Conservation (phyloP, 2,888 invertebrate genomes). For the Euplagia quadripunctaria region DNA sequence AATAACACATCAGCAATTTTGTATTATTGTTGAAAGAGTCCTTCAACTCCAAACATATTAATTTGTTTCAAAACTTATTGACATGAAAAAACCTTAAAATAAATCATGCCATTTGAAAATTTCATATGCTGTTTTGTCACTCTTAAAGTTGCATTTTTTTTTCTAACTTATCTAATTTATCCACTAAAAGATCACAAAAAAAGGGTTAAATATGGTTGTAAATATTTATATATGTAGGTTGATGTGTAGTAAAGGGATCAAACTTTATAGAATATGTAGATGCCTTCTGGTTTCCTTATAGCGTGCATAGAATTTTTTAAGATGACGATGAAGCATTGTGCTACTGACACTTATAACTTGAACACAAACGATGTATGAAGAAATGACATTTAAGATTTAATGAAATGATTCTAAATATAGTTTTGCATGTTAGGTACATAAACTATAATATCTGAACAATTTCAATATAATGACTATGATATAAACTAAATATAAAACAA, state of each 20-base stretch:
- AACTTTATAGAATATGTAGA: slow-evolving; percentile 12
- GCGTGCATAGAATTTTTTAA: slow-evolving; percentile 30
- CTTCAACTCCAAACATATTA: background rate
- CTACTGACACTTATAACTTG: slow-evolving; percentile 16
- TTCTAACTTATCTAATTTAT: background rate
- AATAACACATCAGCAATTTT: background rate
- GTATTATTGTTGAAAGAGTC: background rate
- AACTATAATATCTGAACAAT: background rate
- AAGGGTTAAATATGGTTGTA: background rate
- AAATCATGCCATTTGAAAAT: too few species aligned
- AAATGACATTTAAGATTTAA: background rate
- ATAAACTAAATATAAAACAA: too few species aligned
- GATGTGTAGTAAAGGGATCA: background rate
- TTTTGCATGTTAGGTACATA: background rate
- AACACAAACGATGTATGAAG: slow-evolving; percentile 22
- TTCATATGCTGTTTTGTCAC: background rate
- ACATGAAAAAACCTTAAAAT: background rate
- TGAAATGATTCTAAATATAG: slow-evolving; percentile 14
- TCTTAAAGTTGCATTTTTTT: background rate
- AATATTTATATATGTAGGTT: background rate
- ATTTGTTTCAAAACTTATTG: background rate
- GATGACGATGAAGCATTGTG: slow-evolving; percentile 29
- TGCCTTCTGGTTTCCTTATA: slow-evolving; percentile 31
- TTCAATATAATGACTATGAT: background rate
- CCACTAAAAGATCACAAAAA: background rate